Conservation (phyloP, 1,140 invertebrate genomes). For the Myzus persicae region DNA sequence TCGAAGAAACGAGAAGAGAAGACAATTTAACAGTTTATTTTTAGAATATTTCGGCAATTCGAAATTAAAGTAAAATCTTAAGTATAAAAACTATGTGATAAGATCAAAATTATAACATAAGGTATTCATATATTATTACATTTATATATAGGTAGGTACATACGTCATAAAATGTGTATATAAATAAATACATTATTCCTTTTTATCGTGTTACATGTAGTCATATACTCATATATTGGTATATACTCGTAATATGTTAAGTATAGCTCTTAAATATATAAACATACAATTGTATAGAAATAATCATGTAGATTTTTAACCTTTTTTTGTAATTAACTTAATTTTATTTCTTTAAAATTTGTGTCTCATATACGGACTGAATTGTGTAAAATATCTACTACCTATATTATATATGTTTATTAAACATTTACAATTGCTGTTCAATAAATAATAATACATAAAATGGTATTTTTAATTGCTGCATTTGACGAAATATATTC, state of each 20-base stretch:
- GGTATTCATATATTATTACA: constrained; percentile 22
- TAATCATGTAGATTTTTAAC: background rate
- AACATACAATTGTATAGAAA: background rate
- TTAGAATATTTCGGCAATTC: background rate
- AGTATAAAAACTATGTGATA: background rate
- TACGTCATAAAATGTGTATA: background rate
- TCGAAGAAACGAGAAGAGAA: constrained; percentile 47
- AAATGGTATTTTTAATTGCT: background rate
- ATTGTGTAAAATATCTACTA: constrained; percentile 29
- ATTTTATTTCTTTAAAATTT: background rate
- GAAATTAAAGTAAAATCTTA: background rate
- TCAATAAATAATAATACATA: background rate
- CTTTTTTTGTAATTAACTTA: constrained; percentile 2
- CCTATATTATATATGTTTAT: background rate
- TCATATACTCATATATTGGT: background rate
- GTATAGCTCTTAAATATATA: background rate
- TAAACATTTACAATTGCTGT: background rate
- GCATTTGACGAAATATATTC: background rate
- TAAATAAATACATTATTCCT: background rate
- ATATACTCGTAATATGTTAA: constrained; percentile 5
- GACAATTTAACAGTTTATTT: constrained; percentile 46
- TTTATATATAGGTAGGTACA: background rate
- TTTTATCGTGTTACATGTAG: constrained; percentile 4
- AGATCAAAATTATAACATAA: constrained; percentile 50
- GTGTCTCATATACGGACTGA: constrained; percentile 27